phyloP scores from a whole-genome alignment of 2,113 vertebrate genomes.

The Pavo muticus region DNA sequence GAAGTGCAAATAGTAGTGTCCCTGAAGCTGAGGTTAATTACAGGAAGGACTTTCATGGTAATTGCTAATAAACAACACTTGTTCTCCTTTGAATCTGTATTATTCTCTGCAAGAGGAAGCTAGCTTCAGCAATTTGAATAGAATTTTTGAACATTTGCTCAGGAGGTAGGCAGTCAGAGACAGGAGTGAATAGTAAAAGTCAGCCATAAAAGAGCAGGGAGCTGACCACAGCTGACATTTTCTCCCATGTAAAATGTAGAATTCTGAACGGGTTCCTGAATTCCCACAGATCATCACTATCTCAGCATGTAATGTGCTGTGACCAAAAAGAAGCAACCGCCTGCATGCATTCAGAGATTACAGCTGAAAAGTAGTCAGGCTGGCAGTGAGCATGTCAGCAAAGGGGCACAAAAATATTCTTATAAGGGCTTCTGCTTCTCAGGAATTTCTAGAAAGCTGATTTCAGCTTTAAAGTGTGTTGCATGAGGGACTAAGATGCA shows the following conservation, averaged over 20 bases:
- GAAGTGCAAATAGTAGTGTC: conserved; percentile 77
- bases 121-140: conserved; percentile 59
- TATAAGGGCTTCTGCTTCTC: neutral
- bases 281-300: conserved; percentile 42
- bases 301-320: conserved; percentile 31
- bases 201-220: conserved; percentile 31
- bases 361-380: neutral
- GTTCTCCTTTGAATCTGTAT: conserved; percentile 59
- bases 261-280: conserved; percentile 19
- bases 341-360: conserved; percentile 11
- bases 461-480: neutral
- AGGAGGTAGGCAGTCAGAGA: conserved; percentile 22
- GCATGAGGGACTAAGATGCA: conserved; percentile 12
- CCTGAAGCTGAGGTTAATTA: conserved; percentile 81
- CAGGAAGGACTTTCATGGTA: conserved; percentile 82
- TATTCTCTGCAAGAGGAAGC: conserved; percentile 54
- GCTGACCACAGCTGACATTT: conserved; percentile 50
- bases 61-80: conserved; percentile 79
- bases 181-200: conserved; percentile 62
- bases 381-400: neutral
- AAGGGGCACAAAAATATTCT: conserved; percentile 21
- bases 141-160: conserved; percentile 42
- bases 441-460: neutral
- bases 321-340: neutral
- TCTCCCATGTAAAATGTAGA: conserved; percentile 16